A percentile compares a stretch with the other conserved stretches of the same genome.
These are phyloP conservation scores for Carcina quercana DNA, from an alignment of 2,888 invertebrate species.

Conservation along the genomic window DNA sequence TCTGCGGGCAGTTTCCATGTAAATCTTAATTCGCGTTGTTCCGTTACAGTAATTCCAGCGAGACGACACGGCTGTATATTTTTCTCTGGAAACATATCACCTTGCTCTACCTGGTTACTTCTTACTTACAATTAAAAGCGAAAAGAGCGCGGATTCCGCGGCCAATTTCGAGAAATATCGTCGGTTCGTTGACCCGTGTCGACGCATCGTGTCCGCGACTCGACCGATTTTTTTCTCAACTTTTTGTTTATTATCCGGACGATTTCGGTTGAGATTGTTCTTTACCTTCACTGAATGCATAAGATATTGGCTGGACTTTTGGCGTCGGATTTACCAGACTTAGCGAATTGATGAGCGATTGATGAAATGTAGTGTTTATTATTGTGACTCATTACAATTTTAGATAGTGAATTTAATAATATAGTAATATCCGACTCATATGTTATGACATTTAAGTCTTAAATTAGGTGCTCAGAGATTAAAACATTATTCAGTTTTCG, in stretches of 20 bases:
- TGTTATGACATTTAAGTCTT: too few relatives aligned
- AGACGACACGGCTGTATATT: conserved; percentile 46
- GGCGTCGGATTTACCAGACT: too few relatives aligned
- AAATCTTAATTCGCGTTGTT: conserved; percentile 56
- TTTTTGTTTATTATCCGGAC: conserved; percentile 23
- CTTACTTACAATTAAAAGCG: conserved; percentile 71
- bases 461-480: too few relatives aligned
- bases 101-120: conserved; percentile 59
- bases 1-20: conserved; percentile 45
- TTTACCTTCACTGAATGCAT: too few relatives aligned
- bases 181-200: conserved; percentile 64
- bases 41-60: conserved; percentile 61
- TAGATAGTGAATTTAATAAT: too few relatives aligned
- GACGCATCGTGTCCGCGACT: conserved; percentile 66
- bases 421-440: too few relatives aligned
- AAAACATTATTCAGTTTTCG: too few relatives aligned
- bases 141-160: conserved; percentile 66
- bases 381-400: too few relatives aligned
- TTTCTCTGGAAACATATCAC: conserved; percentile 66
- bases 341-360: too few relatives aligned
- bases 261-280: conserved; percentile 39
- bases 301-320: too few relatives aligned
- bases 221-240: conserved; percentile 52
- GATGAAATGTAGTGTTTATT: too few relatives aligned
- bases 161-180: conserved; percentile 72